Conservation (phyloP, 2,888 invertebrate species). For the Leptopilina drosophilae region DNA sequence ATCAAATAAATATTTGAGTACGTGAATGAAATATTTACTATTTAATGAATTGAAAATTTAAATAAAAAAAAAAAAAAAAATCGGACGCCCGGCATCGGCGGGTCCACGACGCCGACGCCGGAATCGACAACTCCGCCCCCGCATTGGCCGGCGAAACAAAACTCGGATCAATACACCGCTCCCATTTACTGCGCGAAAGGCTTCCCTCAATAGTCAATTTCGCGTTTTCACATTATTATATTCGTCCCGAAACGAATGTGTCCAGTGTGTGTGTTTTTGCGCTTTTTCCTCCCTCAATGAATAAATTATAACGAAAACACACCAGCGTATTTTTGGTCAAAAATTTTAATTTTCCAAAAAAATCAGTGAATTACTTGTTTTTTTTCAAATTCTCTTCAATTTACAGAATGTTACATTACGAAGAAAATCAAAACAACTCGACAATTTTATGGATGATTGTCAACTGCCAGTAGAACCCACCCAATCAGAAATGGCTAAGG, state of each 20-base stretch:
- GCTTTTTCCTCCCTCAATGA: too few relatives aligned
- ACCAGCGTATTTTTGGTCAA: too few relatives aligned
- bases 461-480: constrained; percentile 26
- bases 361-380: constrained; percentile 6
- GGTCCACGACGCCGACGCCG: constrained; percentile 35
- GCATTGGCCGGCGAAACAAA: constrained; percentile 25
- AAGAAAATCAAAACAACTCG: background rate
- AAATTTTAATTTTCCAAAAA: background rate
- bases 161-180: constrained; percentile 40
- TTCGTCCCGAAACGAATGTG: background rate
- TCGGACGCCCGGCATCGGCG: constrained; percentile 19
- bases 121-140: constrained; percentile 18
- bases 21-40: too few relatives aligned
- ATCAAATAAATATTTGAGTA: too few relatives aligned
- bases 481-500: constrained; percentile 34
- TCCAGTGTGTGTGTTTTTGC: background rate
- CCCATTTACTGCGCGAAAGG: constrained; percentile 29
- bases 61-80: background rate
- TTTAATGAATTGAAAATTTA: too few relatives aligned
- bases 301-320: too few relatives aligned
- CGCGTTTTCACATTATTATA: constrained; percentile 6
- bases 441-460: background rate
- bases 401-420: constrained; percentile 31
- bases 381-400: background rate
- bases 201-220: constrained; percentile 24